These are phyloP conservation scores for Dendroctonus valens DNA, from an alignment of 1,140 invertebrate species.

Conservation along the genomic window DNA sequence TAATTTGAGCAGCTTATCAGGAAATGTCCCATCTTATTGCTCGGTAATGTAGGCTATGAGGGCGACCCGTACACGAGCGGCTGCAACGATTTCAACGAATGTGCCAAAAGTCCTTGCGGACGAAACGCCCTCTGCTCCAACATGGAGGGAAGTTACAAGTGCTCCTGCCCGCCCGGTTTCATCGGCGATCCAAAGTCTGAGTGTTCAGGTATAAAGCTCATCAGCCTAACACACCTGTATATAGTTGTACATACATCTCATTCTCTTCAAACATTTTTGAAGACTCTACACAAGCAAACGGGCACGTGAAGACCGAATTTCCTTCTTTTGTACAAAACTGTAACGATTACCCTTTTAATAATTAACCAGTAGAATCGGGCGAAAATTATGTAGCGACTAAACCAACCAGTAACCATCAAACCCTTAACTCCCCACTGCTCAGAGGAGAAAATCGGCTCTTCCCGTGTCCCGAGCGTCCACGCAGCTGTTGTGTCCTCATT, in stretches of 20 bases:
- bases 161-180: conserved; percentile 74
- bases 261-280: too few species aligned
- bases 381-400: too few species aligned
- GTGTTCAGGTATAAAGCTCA: conserved; percentile 62
- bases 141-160: conserved; percentile 69
- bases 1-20: conserved; percentile 38
- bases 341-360: too few species aligned
- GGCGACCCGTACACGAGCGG: conserved; percentile 56
- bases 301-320: conserved; percentile 47
- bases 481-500: too few species aligned
- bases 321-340: conserved; percentile 35
- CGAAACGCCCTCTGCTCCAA: conserved; percentile 71
- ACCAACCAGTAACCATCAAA: background rate
- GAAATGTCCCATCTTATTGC: too few species aligned
- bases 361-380: too few species aligned
- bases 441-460: conserved; percentile 10
- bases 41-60: conserved; percentile 44
- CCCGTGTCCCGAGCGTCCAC: too few species aligned
- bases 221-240: conserved; percentile 29
- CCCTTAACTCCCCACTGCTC: background rate
- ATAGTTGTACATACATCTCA: conserved; percentile 33
- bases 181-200: conserved; percentile 68
- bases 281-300: too few species aligned
- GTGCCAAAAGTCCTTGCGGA: conserved; percentile 65
- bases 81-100: conserved; percentile 71